Percentiles rank a stretch among this genome's conserved stretches.
These are phyloP conservation scores for Neocrepidodera transversa DNA, from an alignment of 2,888 invertebrate species.

Conservation along the genomic window DNA sequence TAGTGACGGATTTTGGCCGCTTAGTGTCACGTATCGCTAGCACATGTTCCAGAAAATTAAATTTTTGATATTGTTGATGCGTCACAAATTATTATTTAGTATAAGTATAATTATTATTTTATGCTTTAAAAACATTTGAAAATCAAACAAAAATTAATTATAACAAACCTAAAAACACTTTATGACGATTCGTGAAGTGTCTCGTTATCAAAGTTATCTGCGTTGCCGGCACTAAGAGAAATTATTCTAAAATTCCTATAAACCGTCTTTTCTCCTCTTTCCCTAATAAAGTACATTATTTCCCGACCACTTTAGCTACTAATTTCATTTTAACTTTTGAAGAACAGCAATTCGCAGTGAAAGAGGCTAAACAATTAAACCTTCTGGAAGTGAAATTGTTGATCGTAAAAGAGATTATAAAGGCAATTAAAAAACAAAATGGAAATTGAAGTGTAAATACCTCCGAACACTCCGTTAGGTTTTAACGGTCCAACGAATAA, in stretches of 20 bases:
- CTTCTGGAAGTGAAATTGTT: constrained; percentile 23
- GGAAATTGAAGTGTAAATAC: constrained; percentile 34
- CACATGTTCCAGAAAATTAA: too few relatives aligned
- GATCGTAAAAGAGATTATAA: constrained; percentile 26
- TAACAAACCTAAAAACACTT: constrained; percentile 6
- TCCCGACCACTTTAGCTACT: constrained; percentile 4
- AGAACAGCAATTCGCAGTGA: constrained; percentile 7
- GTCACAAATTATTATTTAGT: too few relatives aligned
- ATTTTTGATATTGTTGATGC: too few relatives aligned
- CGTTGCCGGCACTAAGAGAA: not conserved
- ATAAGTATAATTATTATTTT: too few relatives aligned
- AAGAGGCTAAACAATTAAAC: constrained; percentile 24
- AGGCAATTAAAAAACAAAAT: constrained; percentile 33
- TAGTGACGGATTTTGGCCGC: constrained; percentile 14
- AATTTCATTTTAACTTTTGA: constrained; percentile 19
- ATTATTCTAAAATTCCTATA: not conserved
- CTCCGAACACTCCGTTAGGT: constrained; percentile 4
- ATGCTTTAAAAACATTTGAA: too few relatives aligned
- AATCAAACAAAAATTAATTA: too few relatives aligned
- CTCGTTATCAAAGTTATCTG: constrained; percentile 19
- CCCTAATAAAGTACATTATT: constrained; percentile 20
- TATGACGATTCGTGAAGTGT: constrained; percentile 22
- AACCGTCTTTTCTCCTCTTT: constrained; percentile 13
- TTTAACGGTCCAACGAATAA: constrained; percentile 2
- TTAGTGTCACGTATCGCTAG: constrained; percentile 11